Percentiles rank a stretch among this genome's conserved stretches.
Evolutionary conservation across 1,140 invertebrate genomes (phyloP).

Genomic region (Drosophila azteca): DNA sequence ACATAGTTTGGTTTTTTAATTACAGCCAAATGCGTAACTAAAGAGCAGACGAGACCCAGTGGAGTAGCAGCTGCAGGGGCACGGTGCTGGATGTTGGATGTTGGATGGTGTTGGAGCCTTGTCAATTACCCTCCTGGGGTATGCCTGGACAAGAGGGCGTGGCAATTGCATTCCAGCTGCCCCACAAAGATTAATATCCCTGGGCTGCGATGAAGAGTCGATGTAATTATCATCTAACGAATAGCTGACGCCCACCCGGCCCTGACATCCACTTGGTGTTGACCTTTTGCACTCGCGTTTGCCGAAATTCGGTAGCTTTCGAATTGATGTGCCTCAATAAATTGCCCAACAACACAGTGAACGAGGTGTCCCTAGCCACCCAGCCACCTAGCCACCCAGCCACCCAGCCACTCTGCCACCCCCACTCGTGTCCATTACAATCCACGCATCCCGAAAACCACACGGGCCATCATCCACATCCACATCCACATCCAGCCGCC

Average conservation of each 20-base stretch:
- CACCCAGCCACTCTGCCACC: too few relatives aligned
- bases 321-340: constrained; percentile 53
- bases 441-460: constrained; percentile 3
- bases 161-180: not conserved
- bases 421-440: constrained; percentile 16
- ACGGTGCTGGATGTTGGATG: too few relatives aligned
- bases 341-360: constrained; percentile 24
- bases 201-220: constrained; percentile 9
- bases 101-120: too few relatives aligned
- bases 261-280: constrained; percentile 18
- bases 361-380: constrained; percentile 8
- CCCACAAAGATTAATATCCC: constrained; percentile 2
- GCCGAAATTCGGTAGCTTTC: constrained; percentile 7
- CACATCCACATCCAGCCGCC: constrained; percentile 1
- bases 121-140: not conserved
- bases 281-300: constrained; percentile 13
- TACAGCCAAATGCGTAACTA: constrained; percentile 15
- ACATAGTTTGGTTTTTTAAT: constrained; percentile 29
- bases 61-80: too few relatives aligned
- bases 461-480: constrained; percentile 11
- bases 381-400: too few relatives aligned
- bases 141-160: too few relatives aligned
- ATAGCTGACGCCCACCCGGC: not conserved
- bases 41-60: too few relatives aligned
- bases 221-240: constrained; percentile 35